Conservation (phyloP, 2,113 vertebrate genomes). For the Spea multiplicata region DNA sequence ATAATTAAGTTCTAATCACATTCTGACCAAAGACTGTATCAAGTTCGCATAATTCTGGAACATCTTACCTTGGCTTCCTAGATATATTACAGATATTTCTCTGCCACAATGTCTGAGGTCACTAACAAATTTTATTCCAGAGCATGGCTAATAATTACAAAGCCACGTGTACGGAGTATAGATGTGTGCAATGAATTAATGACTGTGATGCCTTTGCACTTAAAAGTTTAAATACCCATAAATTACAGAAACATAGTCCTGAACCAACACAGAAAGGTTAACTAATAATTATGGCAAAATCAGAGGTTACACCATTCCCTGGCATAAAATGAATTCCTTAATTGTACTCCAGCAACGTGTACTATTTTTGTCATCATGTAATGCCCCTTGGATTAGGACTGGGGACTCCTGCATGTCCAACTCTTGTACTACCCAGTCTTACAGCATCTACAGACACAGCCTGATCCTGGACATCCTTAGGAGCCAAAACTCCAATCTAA, state of each 20-base stretch:
- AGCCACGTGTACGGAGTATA: background rate
- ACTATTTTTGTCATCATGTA: no score
- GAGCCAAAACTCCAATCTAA: no score
- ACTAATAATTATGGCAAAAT: background rate
- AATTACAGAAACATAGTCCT: constrained; percentile 1
- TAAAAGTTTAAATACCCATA: constrained; percentile 10
- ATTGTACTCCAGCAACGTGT: no score
- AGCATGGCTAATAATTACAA: constrained; percentile 37
- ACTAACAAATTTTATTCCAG: constrained; percentile 34
- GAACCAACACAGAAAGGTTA: constrained; percentile 10
- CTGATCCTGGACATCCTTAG: no score
- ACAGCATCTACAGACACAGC: no score
- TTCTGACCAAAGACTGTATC: constrained; percentile 18
- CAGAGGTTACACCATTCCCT: background rate
- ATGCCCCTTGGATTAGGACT: no score
- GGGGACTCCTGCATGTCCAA: no score
- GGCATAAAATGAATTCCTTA: background rate
- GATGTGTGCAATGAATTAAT: constrained; percentile 18
- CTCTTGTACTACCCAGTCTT: no score
- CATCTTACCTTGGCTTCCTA: constrained; percentile 15
- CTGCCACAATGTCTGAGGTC: constrained; percentile 17
- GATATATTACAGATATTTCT: constrained; percentile 13
- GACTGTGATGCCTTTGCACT: constrained; percentile 21
- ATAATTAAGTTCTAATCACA: constrained; percentile 31
- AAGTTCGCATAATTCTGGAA: constrained; percentile 10